These are phyloP conservation scores for Perodicticus potto DNA, from an alignment of 2,797 vertebrate species.

Conservation along the genomic window DNA sequence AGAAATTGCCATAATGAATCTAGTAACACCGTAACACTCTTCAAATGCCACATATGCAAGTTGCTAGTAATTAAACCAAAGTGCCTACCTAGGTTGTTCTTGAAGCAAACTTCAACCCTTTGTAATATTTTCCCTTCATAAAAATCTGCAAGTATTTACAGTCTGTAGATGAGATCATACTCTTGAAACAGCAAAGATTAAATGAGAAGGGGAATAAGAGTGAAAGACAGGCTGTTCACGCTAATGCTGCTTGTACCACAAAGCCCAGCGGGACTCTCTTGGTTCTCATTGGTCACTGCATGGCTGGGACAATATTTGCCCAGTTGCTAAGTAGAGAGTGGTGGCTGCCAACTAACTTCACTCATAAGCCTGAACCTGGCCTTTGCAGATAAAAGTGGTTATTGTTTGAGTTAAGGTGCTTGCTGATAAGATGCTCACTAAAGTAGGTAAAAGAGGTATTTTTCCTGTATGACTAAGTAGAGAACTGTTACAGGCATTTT, in stretches of 20 bases:
- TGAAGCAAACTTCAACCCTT: constrained; percentile 77
- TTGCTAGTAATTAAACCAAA: constrained; percentile 74
- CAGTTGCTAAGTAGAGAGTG: constrained; percentile 86
- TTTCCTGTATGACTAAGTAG: constrained; percentile 55
- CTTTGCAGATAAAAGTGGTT: constrained; percentile 84
- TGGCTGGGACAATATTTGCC: constrained; percentile 86
- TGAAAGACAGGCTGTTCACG: constrained; percentile 71
- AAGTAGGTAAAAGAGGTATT: constrained; percentile 76
- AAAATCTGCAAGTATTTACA: constrained; percentile 84
- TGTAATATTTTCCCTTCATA: constrained; percentile 85
- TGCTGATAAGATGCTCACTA: constrained; percentile 81
- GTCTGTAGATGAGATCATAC: constrained; percentile 86
- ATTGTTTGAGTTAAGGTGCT: constrained; percentile 83
- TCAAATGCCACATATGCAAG: constrained; percentile 22
- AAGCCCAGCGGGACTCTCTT: constrained; percentile 44
- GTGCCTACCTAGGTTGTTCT: constrained; percentile 82
- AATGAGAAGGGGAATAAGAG: constrained; percentile 44
- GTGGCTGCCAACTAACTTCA: constrained; percentile 81
- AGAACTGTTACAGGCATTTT: neutral
- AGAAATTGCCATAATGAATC: neutral
- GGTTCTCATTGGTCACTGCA: constrained; percentile 68
- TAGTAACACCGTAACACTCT: neutral
- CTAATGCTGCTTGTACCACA: constrained; percentile 13
- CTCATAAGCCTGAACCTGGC: constrained; percentile 85
- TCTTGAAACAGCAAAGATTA: constrained; percentile 74